Conservation (phyloP, 2,113 vertebrate species). For the Sakesphorus luctuosus region DNA sequence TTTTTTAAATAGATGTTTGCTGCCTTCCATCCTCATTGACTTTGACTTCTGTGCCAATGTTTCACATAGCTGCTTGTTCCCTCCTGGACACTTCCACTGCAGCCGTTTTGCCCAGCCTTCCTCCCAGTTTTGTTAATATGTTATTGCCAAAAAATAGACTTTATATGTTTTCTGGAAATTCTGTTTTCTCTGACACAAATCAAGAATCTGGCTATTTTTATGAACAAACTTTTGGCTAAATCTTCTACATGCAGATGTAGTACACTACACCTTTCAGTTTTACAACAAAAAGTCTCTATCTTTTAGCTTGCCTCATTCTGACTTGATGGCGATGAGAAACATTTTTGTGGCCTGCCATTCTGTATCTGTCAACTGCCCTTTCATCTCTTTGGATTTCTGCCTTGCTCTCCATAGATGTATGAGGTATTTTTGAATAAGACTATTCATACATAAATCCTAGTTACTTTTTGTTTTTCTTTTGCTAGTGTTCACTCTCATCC, state of each 20-base stretch:
- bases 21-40: neutral
- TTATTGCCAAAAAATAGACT: neutral
- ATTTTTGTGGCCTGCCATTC: neutral
- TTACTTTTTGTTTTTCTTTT: neutral
- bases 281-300: neutral
- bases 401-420: neutral
- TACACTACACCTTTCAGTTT: neutral
- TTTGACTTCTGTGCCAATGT: neutral
- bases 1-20: neutral
- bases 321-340: neutral
- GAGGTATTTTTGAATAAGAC: neutral
- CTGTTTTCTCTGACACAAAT: neutral
- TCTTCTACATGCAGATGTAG: neutral
- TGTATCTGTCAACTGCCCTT: neutral
- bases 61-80: neutral
- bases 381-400: neutral
- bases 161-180: neutral
- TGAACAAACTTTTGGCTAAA: neutral
- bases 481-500: neutral
- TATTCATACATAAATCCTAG: neutral
- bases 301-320: neutral
- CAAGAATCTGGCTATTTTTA: neutral
- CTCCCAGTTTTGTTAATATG: neutral
- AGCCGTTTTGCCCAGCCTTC: neutral
- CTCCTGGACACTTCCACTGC: neutral